Evolutionary conservation across 2,888 invertebrate genomes (phyloP).

Genomic region (Agriopis aurantiaria): DNA sequence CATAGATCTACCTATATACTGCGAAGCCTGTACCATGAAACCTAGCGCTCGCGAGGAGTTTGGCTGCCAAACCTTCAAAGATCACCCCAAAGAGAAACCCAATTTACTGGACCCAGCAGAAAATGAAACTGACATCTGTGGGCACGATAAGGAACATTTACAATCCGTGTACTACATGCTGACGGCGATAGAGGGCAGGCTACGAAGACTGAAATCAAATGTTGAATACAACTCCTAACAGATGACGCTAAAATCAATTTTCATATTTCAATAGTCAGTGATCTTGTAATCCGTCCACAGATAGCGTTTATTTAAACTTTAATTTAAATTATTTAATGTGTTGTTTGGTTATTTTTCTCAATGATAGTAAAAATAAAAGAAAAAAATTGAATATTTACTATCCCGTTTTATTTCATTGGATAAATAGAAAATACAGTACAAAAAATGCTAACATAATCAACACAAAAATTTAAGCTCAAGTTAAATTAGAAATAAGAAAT

Average conservation of each 20-base stretch:
- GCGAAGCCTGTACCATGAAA: conserved; percentile 69
- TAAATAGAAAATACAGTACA: conserved; percentile 45
- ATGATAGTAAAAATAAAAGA: neutral
- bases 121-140: conserved; percentile 66
- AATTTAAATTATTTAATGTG: neutral
- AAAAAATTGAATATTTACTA: conserved; percentile 41
- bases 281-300: neutral
- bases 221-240: conserved; percentile 32
- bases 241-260: conserved; percentile 23
- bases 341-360: neutral
- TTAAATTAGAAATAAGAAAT: conserved; percentile 15
- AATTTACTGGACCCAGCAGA: conserved; percentile 54
- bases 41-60: conserved; percentile 64
- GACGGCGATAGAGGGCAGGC: conserved; percentile 73
- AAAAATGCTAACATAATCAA: conserved; percentile 34
- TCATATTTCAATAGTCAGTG: neutral
- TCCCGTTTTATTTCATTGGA: conserved; percentile 50
- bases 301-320: neutral
- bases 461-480: conserved; percentile 23
- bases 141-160: conserved; percentile 63
- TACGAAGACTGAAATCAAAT: conserved; percentile 66
- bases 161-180: conserved; percentile 69
- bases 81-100: conserved; percentile 13
- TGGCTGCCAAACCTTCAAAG: conserved; percentile 60
- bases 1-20: conserved; percentile 9